Percentiles rank a stretch among this genome's conserved stretches.
phyloP scores from a whole-genome alignment of 2,797 vertebrate genomes.

The Tragelaphus oryx region DNA sequence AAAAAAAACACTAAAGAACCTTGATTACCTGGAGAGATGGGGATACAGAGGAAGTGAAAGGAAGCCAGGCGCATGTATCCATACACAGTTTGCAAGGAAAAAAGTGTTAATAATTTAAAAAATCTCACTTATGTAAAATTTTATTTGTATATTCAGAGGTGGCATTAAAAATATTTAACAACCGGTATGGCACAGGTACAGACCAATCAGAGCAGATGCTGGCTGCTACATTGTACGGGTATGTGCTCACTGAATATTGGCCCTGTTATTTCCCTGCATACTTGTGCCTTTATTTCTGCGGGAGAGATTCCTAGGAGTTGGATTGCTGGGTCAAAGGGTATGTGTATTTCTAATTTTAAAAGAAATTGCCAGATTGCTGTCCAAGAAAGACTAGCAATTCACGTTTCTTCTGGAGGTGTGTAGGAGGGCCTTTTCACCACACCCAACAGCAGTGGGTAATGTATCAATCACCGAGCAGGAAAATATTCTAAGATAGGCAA shows the following conservation, averaged over 20 bases:
- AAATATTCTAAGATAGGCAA: conserved; percentile 56
- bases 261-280: conserved; percentile 4
- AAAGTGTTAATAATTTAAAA: neutral
- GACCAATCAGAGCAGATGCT: conserved; percentile 1
- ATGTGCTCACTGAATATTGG: conserved; percentile 18
- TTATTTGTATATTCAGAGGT: conserved; percentile 59
- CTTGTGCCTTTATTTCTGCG: conserved; percentile 45
- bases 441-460: conserved; percentile 14
- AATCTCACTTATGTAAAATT: conserved; percentile 52
- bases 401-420: conserved; percentile 4
- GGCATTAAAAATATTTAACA: conserved; percentile 64
- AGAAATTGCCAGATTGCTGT: conserved; percentile 29
- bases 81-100: neutral
- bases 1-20: neutral
- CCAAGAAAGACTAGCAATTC: conserved; percentile 40
- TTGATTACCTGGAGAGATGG: neutral
- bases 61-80: accelerated
- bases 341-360: conserved; percentile 55
- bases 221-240: neutral
- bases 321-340: conserved; percentile 12
- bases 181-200: neutral
- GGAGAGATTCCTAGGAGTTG: conserved; percentile 6
- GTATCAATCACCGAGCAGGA: conserved; percentile 46
- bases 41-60: neutral
- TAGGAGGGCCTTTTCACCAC: neutral